Evolutionary conservation across 35 echinoderm and acorn worm genomes (phyloP).

Genomic region (Amphiura filiformis): DNA sequence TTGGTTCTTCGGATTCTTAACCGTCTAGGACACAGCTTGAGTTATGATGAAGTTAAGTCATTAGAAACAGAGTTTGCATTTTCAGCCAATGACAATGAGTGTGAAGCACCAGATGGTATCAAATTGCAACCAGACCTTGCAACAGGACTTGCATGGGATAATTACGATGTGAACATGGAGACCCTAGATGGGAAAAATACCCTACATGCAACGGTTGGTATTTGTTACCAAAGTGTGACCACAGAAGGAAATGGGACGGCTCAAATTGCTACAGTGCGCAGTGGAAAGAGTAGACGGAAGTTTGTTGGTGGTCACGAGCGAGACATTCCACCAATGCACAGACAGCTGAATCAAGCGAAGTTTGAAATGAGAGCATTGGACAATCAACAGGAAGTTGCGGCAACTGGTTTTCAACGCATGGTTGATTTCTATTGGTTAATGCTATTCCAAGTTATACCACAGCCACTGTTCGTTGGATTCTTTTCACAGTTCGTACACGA

Average conservation of each 20-base stretch:
- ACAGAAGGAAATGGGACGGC: neutral
- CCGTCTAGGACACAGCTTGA: conserved; percentile 20
- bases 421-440: conserved; percentile 32
- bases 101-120: conserved; percentile 30
- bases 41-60: conserved; percentile 17
- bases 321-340: conserved; percentile 22
- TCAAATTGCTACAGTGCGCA: neutral
- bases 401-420: conserved; percentile 1
- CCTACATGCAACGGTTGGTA: conserved; percentile 75
- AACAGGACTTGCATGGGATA: conserved; percentile 80
- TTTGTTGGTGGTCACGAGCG: neutral
- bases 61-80: conserved; percentile 23
- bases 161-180: conserved; percentile 77
- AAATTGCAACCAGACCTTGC: conserved; percentile 26
- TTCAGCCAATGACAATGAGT: neutral
- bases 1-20: conserved; percentile 18
- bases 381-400: neutral
- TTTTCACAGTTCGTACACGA: conserved; percentile 63
- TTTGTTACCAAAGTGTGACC: conserved; percentile 66
- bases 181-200: conserved; percentile 68
- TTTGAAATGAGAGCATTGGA: neutral
- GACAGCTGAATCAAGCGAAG: neutral
- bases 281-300: neutral
- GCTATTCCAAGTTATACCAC: neutral
- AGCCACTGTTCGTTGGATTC: conserved; percentile 58